Evolutionary conservation across 53 echinoderm and acorn worm genomes (phyloP), one percentile per base, ranked within the genome.

Genomic region (Hippasteria phrygiana): DNA sequence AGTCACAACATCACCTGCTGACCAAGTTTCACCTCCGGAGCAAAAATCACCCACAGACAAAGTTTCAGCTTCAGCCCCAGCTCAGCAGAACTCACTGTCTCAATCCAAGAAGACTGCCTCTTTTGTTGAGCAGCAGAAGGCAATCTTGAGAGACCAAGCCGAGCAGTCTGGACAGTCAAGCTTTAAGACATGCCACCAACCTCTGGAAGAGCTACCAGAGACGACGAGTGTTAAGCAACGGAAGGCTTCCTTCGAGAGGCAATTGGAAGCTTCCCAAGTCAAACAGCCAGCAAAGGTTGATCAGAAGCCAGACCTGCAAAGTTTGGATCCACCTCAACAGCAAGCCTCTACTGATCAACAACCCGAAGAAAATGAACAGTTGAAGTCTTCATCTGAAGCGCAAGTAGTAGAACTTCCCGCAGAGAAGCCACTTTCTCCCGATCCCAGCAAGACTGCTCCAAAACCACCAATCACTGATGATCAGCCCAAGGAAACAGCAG

Each of bases 101-200:
- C 71, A 70, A 27, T 38, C 86, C 33, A 50, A 50, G 31, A 48
- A 55, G 71, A 41, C 42, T 4, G 39, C 72, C 4, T 73, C 71
- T 5, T 78, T 78, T 38, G 79, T 54, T 7, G 79, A 78, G 22
- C 69, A 89, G 78, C 78, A 78, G 55, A 63, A 78, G 53, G 79
- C 89, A 36, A 27, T 78, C 41, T 55, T 89, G 78, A 66, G 66
- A 47, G 78, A 89, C 71, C 63, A 76, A 43, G 36, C 73, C 20
- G 81, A 81, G 45, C 24, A 36, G 1, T n/a, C 79, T 70, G 70
- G 71, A 9, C 78, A 46, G 9, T 55, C 71, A 0, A 22, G 27
- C 47, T 47, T 45, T 0, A 69, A 89, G 33, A 47, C 42, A 35
- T 43, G 53, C 11, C 77, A 76, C 18, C 47, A 46, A 22, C 55